phyloP scores from a whole-genome alignment of 1,140 invertebrate genomes.

The Zophobas morio region DNA sequence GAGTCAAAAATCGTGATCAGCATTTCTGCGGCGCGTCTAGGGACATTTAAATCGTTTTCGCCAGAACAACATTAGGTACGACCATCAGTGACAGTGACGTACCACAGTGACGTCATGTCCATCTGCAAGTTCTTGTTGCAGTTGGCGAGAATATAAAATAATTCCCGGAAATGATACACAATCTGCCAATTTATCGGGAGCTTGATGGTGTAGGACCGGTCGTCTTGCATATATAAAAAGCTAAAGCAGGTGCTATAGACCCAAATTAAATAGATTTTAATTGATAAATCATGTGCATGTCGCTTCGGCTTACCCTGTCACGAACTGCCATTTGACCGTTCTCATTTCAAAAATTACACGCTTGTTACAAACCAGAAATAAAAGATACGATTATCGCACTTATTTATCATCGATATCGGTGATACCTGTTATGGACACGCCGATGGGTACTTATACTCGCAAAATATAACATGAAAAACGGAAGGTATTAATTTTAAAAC shows the following conservation, averaged over 20 bases:
- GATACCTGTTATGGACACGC: no score
- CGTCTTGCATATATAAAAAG: conserved; percentile 54
- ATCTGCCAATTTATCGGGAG: conserved; percentile 49
- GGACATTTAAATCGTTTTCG: conserved; percentile 44
- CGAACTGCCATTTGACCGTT: conserved; percentile 7
- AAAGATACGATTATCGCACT: background rate
- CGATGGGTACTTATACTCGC: no score
- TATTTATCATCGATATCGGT: no score
- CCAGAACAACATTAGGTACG: conserved; percentile 10
- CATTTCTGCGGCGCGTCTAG: background rate
- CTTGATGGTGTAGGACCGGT: conserved; percentile 42
- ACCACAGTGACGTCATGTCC: conserved; percentile 50
- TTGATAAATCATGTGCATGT: conserved; percentile 43
- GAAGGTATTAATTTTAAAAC: no score
- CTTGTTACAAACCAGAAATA: background rate
- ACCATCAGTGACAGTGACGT: conserved; percentile 48
- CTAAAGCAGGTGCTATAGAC: conserved; percentile 50
- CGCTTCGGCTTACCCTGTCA: background rate
- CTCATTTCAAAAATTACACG: background rate
- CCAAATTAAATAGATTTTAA: conserved; percentile 44
- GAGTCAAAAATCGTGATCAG: conserved; percentile 13
- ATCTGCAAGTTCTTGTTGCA: conserved; percentile 51
- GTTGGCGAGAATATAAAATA: conserved; percentile 51
- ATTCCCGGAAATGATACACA: conserved; percentile 56
- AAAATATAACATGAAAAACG: no score